Evolutionary conservation across 2,797 vertebrate species (phyloP).

Genomic region (Channallabes apus): DNA sequence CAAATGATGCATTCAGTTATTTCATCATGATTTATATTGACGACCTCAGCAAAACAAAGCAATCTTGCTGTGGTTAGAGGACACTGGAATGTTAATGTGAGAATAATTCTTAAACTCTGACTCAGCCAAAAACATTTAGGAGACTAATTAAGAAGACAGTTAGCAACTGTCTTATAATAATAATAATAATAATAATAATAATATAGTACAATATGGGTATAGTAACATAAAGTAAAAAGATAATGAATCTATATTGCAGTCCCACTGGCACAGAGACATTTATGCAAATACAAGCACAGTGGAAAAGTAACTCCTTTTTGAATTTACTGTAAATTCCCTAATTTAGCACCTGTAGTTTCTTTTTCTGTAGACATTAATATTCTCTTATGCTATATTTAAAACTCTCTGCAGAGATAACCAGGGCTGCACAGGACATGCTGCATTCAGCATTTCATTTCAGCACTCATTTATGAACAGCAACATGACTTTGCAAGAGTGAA

Average conservation of each 20-base stretch:
- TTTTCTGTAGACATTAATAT: slow-evolving; percentile 2
- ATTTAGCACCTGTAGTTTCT: slow-evolving; percentile 40
- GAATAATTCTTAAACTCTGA: background rate
- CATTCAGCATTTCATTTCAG: slow-evolving; percentile 61
- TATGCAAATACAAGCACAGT: slow-evolving; percentile 58
- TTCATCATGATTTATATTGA: background rate
- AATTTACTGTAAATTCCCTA: slow-evolving; percentile 21
- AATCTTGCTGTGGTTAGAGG: background rate
- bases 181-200: background rate
- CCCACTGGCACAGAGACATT: slow-evolving; percentile 37
- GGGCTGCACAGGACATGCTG: slow-evolving; percentile 17
- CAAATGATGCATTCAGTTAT: background rate
- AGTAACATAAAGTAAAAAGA: background rate
- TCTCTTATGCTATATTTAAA: background rate
- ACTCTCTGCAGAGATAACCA: background rate
- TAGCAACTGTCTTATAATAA: background rate
- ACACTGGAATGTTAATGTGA: background rate
- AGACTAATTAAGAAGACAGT: background rate
- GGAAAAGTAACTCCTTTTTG: slow-evolving; percentile 8
- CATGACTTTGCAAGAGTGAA: slow-evolving; percentile 55
- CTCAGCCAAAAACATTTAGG: background rate
- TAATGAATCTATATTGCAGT: background rate
- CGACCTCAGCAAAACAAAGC: background rate
- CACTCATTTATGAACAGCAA: slow-evolving; percentile 69
- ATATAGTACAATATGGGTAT: background rate